Evolutionary conservation across 2,888 invertebrate species (phyloP).

Genomic region (Rhamphomyia laevipes): DNA sequence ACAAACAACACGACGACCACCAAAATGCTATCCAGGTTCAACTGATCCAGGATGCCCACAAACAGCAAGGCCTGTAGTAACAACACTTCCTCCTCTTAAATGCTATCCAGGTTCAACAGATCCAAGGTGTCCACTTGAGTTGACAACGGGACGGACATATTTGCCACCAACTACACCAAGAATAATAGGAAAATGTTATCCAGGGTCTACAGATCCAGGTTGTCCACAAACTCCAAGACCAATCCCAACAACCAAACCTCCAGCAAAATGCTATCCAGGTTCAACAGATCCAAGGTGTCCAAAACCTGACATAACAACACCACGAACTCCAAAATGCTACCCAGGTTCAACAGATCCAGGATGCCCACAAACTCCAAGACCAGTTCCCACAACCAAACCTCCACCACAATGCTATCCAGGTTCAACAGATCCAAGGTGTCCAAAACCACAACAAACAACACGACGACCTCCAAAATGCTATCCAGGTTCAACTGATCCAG

Average conservation of each 20-base stretch:
- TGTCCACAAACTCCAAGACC: conserved; percentile 21
- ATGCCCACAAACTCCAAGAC: conserved; percentile 26
- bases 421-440: conserved; percentile 34
- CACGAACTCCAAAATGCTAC: conserved; percentile 18
- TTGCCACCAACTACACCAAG: conserved; percentile 25
- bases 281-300: conserved; percentile 29
- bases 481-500: conserved; percentile 22
- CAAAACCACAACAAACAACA: conserved; percentile 18
- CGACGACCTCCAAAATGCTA: conserved; percentile 19
- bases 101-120: conserved; percentile 29
- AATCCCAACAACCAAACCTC: background rate
- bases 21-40: conserved; percentile 6
- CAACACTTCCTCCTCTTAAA: conserved; percentile 21
- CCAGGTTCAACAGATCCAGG: conserved; percentile 30
- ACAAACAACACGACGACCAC: conserved; percentile 27
- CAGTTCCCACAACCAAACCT: no score
- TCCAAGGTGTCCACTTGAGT: conserved; percentile 27
- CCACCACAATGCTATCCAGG: conserved; percentile 13
- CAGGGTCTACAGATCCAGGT: conserved; percentile 18
- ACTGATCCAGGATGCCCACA: conserved; percentile 20
- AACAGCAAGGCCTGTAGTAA: background rate
- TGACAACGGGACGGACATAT: background rate
- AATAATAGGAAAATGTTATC: no score
- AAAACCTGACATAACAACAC: conserved; percentile 6
- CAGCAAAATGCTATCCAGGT: conserved; percentile 20